Base-by-base conservation (phyloP, 2,888 invertebrate genomes). In the Fragum sueziense region DNA sequence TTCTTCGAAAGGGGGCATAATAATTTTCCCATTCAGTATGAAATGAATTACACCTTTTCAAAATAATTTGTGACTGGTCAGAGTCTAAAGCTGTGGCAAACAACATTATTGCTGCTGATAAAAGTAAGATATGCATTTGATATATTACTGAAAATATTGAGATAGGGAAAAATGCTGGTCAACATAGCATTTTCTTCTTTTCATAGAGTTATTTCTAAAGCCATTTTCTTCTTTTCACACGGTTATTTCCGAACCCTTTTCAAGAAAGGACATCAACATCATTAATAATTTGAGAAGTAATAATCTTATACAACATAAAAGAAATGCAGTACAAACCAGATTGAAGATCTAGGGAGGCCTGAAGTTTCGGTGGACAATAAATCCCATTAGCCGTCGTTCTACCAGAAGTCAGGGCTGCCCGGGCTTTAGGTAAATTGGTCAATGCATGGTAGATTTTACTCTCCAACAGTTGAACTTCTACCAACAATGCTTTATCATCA, bases 351-450 rank as follows among this genome's bases (percentile, higher is more conserved):
- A 99, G 95, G 14, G 98, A 97, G 11, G 99, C 98, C 94, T 99
- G 99, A 95, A 99, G 96, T 94, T 98, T 98, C 0, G 99, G 99
- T 82, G 99, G 98, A 93, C 99, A 99, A 93, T 99, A 99, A 90
- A 99, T 99, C 17, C 99, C 97, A 94, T 99, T 99, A 9, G 99
- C 99, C 67, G 99, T 99, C n/a, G 99, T 99, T 89, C 99, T 95
- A 4, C 98, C 99, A 54, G 99, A 99, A 20, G 99, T 99, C 67
- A 99, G 94, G 0, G 99, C 99, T 68, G 99, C 99, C 87, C 99
- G 92, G 47, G 93, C 91, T 92, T 98, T 99, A 4, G 98, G 98
- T 92, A 99, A 95, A 94, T 99, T 99, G 92, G 97, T 97, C 85
- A 99, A 95, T 74, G 98, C 98, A 95, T 99, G 99, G 94, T 97